Evolutionary conservation across 1,140 invertebrate genomes (phyloP).

Genomic region (Papilio polyxenes): DNA sequence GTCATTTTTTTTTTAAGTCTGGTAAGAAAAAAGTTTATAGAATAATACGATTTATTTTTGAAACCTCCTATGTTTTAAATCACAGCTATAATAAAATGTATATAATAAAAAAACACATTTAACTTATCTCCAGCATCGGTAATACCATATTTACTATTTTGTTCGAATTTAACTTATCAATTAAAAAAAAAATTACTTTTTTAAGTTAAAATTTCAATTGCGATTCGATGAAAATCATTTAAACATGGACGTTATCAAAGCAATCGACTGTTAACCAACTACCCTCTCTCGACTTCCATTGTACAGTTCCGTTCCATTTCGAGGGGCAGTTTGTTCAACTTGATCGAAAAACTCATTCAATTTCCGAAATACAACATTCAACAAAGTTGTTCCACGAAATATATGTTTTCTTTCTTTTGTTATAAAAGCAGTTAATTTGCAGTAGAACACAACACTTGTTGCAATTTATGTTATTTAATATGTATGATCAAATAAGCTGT

Average conservation of each 20-base stretch:
- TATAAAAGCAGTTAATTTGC: neutral
- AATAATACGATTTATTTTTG: too few species aligned
- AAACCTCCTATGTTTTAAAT: too few species aligned
- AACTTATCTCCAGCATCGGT: too few species aligned
- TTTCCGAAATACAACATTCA: conserved; percentile 13
- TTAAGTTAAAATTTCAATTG: too few species aligned
- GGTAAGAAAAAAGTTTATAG: too few species aligned
- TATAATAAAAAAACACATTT: too few species aligned
- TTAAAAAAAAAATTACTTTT: too few species aligned
- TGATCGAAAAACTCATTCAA: conserved; percentile 25
- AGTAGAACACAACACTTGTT: neutral
- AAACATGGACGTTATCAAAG: neutral
- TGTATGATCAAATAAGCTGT: too few species aligned
- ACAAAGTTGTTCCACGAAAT: neutral
- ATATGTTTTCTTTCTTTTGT: neutral
- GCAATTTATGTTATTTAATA: neutral
- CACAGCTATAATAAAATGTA: too few species aligned
- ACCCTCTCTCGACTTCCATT: neutral
- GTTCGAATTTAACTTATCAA: too few species aligned
- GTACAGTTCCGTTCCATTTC: neutral
- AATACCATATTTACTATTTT: too few species aligned
- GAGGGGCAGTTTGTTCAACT: neutral
- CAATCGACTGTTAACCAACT: neutral
- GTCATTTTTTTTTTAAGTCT: neutral
- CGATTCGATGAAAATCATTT: neutral